Evolutionary conservation across 2,888 invertebrate genomes (phyloP).

Genomic region (Synergus laeviventris): DNA sequence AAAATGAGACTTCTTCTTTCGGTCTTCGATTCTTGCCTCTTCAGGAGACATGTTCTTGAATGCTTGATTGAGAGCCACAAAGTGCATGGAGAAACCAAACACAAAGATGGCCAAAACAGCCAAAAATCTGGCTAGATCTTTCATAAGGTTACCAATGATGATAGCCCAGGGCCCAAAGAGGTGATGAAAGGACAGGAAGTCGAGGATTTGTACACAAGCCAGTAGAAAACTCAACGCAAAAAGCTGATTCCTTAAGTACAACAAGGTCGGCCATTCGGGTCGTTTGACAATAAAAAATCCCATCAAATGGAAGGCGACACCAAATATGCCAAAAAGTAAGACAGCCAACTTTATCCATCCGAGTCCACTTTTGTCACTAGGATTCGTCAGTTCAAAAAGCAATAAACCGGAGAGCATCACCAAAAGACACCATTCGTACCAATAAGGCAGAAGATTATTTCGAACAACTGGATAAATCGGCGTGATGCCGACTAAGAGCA

Average conservation of each 20-base stretch:
- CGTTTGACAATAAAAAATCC: constrained; percentile 83
- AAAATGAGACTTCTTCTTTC: constrained; percentile 79
- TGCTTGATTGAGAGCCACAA: constrained; percentile 97
- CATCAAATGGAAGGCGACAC: constrained; percentile 91
- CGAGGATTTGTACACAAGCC: constrained; percentile 97
- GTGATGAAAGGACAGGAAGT: constrained; percentile 99
- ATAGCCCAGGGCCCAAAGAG: constrained; percentile 99
- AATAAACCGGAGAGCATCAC: constrained; percentile 96
- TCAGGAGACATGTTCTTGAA: constrained; percentile 81
- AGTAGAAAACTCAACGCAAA: constrained; percentile 96
- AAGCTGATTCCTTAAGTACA: constrained; percentile 97
- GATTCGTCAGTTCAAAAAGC: constrained; percentile 97
- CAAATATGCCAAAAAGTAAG: constrained; percentile 91
- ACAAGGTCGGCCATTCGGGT: constrained; percentile 88
- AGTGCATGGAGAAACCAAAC: constrained; percentile 98
- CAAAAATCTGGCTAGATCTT: constrained; percentile 96
- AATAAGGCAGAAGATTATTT: constrained; percentile 89
- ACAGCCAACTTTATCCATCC: constrained; percentile 96
- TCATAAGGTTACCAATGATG: constrained; percentile 96
- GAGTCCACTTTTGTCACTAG: constrained; percentile 97
- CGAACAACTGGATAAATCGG: constrained; percentile 91
- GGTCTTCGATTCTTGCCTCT: constrained; percentile 70
- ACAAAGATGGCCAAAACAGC: constrained; percentile 99
- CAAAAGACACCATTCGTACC: constrained; percentile 97
- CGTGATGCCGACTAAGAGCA: constrained; percentile 92